Base-by-base conservation (phyloP, 1,140 invertebrate species). In the Archegozetes longisetosus region DNA sequence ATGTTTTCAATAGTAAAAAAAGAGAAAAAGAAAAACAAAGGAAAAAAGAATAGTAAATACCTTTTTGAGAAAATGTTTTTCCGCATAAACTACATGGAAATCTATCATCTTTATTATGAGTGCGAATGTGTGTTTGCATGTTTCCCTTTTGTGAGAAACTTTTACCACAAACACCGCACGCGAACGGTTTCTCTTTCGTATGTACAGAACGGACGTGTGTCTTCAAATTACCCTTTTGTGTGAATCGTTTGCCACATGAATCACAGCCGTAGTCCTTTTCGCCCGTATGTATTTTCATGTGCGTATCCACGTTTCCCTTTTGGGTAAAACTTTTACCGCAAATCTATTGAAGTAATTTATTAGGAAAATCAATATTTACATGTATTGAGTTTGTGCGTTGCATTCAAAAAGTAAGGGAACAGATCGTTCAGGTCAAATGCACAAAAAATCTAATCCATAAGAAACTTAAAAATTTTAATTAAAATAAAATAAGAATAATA, bases 141-240 rank as follows among this genome's bases (percentile, higher is more conserved):
- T 70, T 70, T 20, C 65, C 66, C 52, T 69, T 68, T 58, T 68
- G 69, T 6, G 66, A 65, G 59, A 70, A 80, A 47, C 61, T 55
- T 59, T 68, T 68, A 12, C 68, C 67, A 61, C 68, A 68, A 17
- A 68, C 59, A 48, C 66, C 61, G 60, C 68, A 68, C 22, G 62
- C 62, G 61, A 66, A 68, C 20, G 68, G 68, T 48, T 68, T 68
- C 54, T 68, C 68, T 61, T 68, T 68, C 3, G 92, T 97, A 75
- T 98, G 94, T 4, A 93, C 67, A 53, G 63, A 96, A 68, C 94
- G 80, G 84, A 96, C 94, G 77, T 98, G 94, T 68, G 97, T 97
- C 78, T 97, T 92, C 55, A 91, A 50, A 62, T 70, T 70, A 26
- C 65, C 66, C 62, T 69, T 66, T 50, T 70, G 70, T 24, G 64